Base-by-base conservation (phyloP, 2,888 invertebrate species). In the Lepeophtheirus nordmannii region DNA sequence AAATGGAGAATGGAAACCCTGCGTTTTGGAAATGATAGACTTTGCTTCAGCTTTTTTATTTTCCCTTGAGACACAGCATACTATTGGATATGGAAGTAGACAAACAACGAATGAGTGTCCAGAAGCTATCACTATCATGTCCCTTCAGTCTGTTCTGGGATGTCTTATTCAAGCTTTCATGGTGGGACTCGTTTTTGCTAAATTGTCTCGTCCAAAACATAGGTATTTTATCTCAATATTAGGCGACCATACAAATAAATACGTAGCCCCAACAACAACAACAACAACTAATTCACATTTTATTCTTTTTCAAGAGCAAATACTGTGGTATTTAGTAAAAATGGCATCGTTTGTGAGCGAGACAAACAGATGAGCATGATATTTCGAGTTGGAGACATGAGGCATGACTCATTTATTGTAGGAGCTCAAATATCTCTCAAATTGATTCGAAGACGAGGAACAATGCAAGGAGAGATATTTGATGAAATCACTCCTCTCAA, bases 301-400 rank as follows among this genome's bases (percentile, higher is more conserved):
- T 39, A 11, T 30, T 1, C 60, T 22, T 20, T 17, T 40, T 40
- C 17, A n/a, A 62, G 65, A 58, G 58, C 66, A 1, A 60, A 61
- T 23, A 66, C 66, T 10, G 66, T 66, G 72, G 82, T 96, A 72
- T 96, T 94, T 78, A 92, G 92, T 71, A 81, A 89, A 70, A 86
- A 89, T 74, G 90, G 92, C 20, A 89, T 92, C 70, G 87, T 96
- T 72, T 91, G 91, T 74, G 86, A 90, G 74, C 81, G 94, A 69
- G 93, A 94, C 75, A 91, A 91, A 8, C 83, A 87, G 72, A 83
- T 92, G 62, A 90, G 92, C 75, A 80, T 94, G 72, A 87, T 94
- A 86, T 92, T 94, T 78, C 83, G 94, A 53, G 92, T 94, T 23
- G 94, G 93, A 30, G 94, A 94, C 78, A 93, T 94, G 92, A 82